These are phyloP conservation scores for Papilio demoleus DNA, from an alignment of 2,888 invertebrate species.

Conservation along the genomic window DNA sequence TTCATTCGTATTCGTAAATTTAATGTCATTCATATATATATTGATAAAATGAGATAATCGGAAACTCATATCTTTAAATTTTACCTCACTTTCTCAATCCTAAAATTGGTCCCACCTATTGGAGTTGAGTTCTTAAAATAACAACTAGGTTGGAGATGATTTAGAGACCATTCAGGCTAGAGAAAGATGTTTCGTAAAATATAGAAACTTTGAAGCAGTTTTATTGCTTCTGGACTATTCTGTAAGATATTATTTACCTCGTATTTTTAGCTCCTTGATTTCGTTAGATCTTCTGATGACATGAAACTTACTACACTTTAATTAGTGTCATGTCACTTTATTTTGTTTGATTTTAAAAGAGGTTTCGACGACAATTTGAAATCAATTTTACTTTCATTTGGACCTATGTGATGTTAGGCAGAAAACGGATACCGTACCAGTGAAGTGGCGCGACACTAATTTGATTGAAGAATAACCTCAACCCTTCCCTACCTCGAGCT, in stretches of 20 bases:
- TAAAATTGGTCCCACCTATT: not conserved
- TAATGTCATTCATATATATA: too few relatives aligned
- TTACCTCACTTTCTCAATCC: not conserved
- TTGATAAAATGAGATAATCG: not conserved
- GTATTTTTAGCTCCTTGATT: conserved; percentile 4
- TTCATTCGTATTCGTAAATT: too few relatives aligned
- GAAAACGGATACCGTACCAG: too few relatives aligned
- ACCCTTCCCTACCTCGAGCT: too few relatives aligned
- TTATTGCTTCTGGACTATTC: conserved; percentile 1
- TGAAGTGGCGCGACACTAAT: too few relatives aligned
- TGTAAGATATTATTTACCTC: not conserved
- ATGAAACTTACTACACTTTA: conserved; percentile 4
- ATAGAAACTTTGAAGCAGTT: conserved; percentile 7
- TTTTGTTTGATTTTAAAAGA: not conserved
- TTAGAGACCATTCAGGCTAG: not conserved
- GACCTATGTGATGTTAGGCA: too few relatives aligned
- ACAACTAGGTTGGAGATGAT: conserved; percentile 3
- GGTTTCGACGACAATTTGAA: not conserved
- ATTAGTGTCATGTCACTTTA: conserved; percentile 2
- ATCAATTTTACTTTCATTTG: too few relatives aligned
- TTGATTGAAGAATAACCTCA: too few relatives aligned
- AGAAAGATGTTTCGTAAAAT: conserved; percentile 11
- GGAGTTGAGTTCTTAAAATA: not conserved
- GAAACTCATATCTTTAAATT: not conserved
- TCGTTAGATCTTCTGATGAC: conserved; percentile 4